Evolutionary conservation across 2,113 vertebrate species (phyloP).

Genomic region (Rhagologus leucostigma): DNA sequence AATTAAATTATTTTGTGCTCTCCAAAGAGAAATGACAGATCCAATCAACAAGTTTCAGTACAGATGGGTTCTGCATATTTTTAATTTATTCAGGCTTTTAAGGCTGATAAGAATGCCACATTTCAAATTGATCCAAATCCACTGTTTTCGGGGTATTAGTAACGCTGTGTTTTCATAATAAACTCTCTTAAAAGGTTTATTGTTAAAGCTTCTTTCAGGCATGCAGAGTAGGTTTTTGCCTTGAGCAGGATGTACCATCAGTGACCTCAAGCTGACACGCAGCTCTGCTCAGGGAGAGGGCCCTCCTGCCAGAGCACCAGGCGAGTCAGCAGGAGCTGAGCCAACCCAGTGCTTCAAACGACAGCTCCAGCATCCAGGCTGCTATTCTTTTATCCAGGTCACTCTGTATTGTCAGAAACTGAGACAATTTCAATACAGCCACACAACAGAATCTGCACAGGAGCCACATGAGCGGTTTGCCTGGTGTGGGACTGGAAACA

Average conservation of each 20-base stretch:
- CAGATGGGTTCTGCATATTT: constrained; percentile 40
- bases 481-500: not conserved
- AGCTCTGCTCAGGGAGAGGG: not conserved
- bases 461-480: not conserved
- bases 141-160: constrained; percentile 25
- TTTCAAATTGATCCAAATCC: constrained; percentile 25
- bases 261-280: not conserved
- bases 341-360: not conserved
- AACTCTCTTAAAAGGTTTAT: constrained; percentile 35
- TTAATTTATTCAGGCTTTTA: constrained; percentile 36
- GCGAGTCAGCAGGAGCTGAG: not conserved
- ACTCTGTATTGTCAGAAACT: not conserved
- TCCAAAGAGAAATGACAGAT: constrained; percentile 6
- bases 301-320: not conserved
- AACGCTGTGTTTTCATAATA: constrained; percentile 18
- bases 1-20: not conserved
- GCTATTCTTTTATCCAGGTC: not conserved
- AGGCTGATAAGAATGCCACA: not conserved
- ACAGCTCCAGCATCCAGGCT: not conserved
- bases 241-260: not conserved
- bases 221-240: constrained; percentile 18
- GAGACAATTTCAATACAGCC: not conserved
- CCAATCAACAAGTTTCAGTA: constrained; percentile 29
- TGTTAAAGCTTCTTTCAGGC: constrained; percentile 41
- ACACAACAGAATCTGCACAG: not conserved